These are phyloP conservation scores for Tragelaphus strepsiceros DNA, from an alignment of 2,113 vertebrate species.

Conservation along the genomic window DNA sequence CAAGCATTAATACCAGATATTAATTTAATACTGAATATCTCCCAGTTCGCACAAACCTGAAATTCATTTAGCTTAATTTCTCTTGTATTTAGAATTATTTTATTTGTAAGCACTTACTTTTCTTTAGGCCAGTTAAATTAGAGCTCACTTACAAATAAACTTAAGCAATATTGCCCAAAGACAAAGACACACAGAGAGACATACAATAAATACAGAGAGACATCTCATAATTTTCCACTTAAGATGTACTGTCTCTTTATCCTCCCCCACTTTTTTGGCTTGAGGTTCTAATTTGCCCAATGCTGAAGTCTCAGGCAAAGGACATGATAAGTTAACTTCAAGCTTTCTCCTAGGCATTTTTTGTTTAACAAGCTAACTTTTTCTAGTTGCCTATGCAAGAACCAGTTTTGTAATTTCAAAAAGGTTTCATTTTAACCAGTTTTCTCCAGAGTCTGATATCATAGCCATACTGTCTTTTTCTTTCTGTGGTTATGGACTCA, in stretches of 20 bases:
- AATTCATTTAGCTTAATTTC: neutral
- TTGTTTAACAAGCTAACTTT: neutral
- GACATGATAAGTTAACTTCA: neutral
- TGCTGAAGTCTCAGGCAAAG: neutral
- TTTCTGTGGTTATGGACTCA: neutral
- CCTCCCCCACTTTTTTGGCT: neutral
- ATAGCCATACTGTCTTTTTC: neutral
- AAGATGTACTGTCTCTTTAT: neutral
- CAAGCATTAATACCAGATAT: neutral
- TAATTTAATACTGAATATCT: neutral
- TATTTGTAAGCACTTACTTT: neutral
- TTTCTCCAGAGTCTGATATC: neutral
- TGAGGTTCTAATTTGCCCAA: neutral
- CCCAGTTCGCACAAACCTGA: neutral
- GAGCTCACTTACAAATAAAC: neutral
- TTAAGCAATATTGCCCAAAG: neutral
- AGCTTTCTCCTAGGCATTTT: neutral
- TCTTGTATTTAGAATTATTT: neutral
- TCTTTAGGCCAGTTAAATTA: neutral
- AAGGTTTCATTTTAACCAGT: neutral
- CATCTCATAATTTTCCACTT: neutral
- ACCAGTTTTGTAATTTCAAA: neutral
- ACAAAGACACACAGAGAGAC: neutral
- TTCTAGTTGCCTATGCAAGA: neutral
- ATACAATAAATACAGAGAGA: neutral